phyloP scores from a whole-genome alignment of 2,113 vertebrate genomes.

The Xenopus borealis region DNA sequence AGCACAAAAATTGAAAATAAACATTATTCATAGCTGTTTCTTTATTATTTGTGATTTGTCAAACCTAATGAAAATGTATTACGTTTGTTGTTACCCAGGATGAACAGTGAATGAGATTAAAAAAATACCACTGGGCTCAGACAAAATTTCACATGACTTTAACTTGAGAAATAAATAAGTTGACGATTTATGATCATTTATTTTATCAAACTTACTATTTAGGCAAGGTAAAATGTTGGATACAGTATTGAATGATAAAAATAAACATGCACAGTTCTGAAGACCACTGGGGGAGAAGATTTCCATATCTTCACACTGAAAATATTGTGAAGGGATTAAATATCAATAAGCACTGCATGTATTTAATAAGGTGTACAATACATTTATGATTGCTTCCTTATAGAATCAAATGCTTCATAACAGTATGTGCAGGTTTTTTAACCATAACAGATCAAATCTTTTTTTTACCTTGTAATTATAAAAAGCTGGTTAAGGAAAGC shows the following conservation, averaged over 20 bases:
- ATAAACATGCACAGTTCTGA: background rate
- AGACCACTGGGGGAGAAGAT: background rate
- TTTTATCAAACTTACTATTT: background rate
- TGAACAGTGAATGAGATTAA: background rate
- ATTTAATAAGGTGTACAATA: no score
- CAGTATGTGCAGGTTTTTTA: no score
- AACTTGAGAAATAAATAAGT: background rate
- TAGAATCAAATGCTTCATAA: no score
- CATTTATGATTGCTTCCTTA: no score
- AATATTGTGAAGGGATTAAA: background rate
- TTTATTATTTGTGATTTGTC: slow-evolving; percentile 9
- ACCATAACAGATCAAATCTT: no score
- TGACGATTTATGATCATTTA: background rate
- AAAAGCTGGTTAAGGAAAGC: no score
- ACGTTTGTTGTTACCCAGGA: slow-evolving; percentile 1
- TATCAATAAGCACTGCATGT: background rate
- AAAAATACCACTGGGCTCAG: background rate
- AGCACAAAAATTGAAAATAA: slow-evolving; percentile 10
- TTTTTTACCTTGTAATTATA: no score
- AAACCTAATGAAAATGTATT: slow-evolving; percentile 19
- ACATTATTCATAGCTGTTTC: slow-evolving; percentile 11
- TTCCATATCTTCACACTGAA: no score
- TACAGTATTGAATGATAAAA: background rate
- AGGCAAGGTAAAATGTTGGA: background rate
- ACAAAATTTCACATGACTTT: background rate